Percentiles rank a stretch among this genome's conserved stretches.
These are phyloP conservation scores for Scophthalmus maximus DNA, from an alignment of 2,113 vertebrate species.

Conservation along the genomic window DNA sequence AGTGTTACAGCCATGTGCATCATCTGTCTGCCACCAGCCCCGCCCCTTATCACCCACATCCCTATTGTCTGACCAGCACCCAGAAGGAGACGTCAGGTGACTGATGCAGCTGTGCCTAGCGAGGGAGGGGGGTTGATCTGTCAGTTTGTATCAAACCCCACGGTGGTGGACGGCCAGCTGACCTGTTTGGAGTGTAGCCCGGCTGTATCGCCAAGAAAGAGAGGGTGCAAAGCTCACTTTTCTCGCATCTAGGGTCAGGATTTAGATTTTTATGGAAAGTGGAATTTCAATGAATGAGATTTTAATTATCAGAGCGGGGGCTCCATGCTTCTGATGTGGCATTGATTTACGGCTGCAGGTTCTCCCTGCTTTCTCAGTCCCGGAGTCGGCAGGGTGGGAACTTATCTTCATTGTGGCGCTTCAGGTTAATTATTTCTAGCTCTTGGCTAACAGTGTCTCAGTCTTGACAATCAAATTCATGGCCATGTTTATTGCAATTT, in stretches of 20 bases:
- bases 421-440: constrained; percentile 45
- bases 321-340: constrained; percentile 5
- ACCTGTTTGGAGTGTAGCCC: constrained; percentile 52
- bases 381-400: constrained; percentile 35
- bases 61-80: constrained; percentile 38
- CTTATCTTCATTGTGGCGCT: constrained; percentile 8
- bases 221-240: background rate
- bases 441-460: background rate
- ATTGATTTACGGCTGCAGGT: constrained; percentile 35
- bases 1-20: background rate
- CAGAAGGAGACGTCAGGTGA: constrained; percentile 65
- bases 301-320: background rate
- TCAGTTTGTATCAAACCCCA: constrained; percentile 39
- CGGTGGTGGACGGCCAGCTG: constrained; percentile 43
- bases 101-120: constrained; percentile 57
- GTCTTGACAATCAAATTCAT: background rate
- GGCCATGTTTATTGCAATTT: background rate
- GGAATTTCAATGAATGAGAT: background rate
- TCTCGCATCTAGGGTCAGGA: background rate
- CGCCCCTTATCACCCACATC: constrained; percentile 11
- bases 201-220: background rate
- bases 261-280: background rate
- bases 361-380: constrained; percentile 20
- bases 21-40: constrained; percentile 21
- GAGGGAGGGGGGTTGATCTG: constrained; percentile 18